Evolutionary conservation across 2,113 vertebrate genomes (phyloP), one percentile per base, ranked within the genome.

Genomic region (Oplegnathus fasciatus): DNA sequence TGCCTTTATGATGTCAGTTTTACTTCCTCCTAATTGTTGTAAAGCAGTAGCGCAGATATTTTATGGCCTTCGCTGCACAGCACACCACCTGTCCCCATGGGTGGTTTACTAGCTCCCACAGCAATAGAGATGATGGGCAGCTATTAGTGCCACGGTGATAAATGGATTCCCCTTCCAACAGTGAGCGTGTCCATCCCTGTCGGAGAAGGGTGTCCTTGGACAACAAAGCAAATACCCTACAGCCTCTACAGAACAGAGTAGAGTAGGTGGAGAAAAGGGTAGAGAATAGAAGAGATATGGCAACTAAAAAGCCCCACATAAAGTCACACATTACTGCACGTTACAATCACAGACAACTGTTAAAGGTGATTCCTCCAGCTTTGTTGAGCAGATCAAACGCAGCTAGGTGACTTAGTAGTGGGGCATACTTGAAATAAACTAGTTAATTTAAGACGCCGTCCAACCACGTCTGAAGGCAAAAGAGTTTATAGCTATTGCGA

Each of bases 101-200:
- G 48, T 78, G 50, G 58, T 83, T 85, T 91, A 84, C 66, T 55
- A 66, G 30, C 85, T 89, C 71, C 74, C 78, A 82, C 48, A 37
- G 64, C 67, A 83, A 66, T 83, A 75, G 64, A 75, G 62, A 85
- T 92, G 79, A 93, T 86, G 52, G 75, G 84, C 73, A 55, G 78
- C 83, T 89, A 90, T 94, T 89, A 88, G 80, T 76, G 85, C 40
- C 58, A 72, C 54, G 24, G n/a, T 84, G 83, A 91, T 89, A 54
- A 88, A 90, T 85, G 57, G 68, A 79, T 79, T 75, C 34, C 58
- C 30, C 84, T 26, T 78, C n/a, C 17, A 78, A 81, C 44, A 69
- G 80, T 67, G 68, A 74, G 40, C 22, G 13, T 84, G 78, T 71
- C 70, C 57, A 84, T 67, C 52, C 17, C 61, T 72, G 69, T 79